Evolutionary conservation across 1,140 invertebrate species (phyloP), one percentile per base, ranked within the genome.

Genomic region (Megalonaias nervosa): DNA sequence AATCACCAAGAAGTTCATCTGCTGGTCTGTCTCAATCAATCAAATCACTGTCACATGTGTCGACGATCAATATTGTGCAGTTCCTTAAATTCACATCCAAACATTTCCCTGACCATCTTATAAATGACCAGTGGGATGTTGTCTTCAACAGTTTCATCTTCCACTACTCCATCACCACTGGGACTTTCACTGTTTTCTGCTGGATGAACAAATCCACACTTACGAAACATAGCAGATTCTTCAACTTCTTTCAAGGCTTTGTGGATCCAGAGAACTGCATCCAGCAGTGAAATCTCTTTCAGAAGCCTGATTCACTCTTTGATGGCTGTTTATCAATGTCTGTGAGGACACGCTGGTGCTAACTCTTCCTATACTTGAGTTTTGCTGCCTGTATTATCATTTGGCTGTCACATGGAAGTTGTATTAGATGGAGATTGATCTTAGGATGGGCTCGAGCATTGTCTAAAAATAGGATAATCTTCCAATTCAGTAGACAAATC

Each of bases 341-440:
- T 64, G 21, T 68, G 31, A 48, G 2, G 55, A 75, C 3, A 21
- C 65, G 38, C 56, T 31, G 23, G n/a, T 70, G 55, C 64, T 71
- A 57, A 31, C 58, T 58, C 21, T 73, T 69, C 68, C 75, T 38
- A 56, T 71, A 74, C n/a, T 71, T 64, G 11, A 64, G 17, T 60
- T 79, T 82, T 1, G 67, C 19, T 19, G 73, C n/a, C 48, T 73
- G 68, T 11, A 79, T 82, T 6, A 79, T 79, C 13, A 74, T 70
- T 75, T 6, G 77, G 77, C 23, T 82, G 81, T 0, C n/a, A 61
- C 9, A 68, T 19, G 2, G 74, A 70, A 1, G 75, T 78, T 9
- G 64, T 76, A 26, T 79, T 82, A 59, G 89, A 83, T 71, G 91
- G 91, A 58, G 92, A 81, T 72, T 38, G 16, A 80, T 48, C 58